These are phyloP conservation scores for Sycophaga agraensis DNA, from an alignment of 1,140 invertebrate species.

Conservation along the genomic window DNA sequence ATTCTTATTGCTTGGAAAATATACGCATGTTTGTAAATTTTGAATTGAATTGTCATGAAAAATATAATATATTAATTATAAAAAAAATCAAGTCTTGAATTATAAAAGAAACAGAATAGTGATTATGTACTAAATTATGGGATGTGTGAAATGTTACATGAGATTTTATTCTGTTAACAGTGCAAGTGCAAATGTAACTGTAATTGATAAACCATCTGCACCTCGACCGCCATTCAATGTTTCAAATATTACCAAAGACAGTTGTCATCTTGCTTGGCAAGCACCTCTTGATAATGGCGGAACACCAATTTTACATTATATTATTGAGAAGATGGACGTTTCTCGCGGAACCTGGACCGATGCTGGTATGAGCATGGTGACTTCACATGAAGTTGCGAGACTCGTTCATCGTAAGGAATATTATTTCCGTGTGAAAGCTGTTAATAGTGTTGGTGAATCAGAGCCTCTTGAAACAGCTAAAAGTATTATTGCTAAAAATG, in stretches of 20 bases:
- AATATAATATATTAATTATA: no score
- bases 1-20: no score
- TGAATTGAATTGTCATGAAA: no score
- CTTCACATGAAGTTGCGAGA: conserved; percentile 80
- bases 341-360: conserved; percentile 93
- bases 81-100: no score
- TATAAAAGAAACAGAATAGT: no score
- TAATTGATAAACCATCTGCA: conserved; percentile 83
- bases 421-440: conserved; percentile 86
- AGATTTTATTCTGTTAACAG: conserved; percentile 55
- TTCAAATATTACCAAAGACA: conserved; percentile 85
- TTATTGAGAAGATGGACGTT: conserved; percentile 97
- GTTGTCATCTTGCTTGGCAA: conserved; percentile 82
- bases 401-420: conserved; percentile 93
- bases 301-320: conserved; percentile 91
- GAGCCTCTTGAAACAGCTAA: conserved; percentile 83
- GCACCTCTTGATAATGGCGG: conserved; percentile 87
- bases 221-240: conserved; percentile 87
- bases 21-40: no score
- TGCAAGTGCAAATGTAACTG: conserved; percentile 83
- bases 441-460: conserved; percentile 94
- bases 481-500: conserved; percentile 91
- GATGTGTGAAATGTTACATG: no score
- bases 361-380: conserved; percentile 81
- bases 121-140: no score